These are phyloP conservation scores for Jaculus jaculus DNA, from an alignment of 2,113 vertebrate genomes.

Conservation along the genomic window DNA sequence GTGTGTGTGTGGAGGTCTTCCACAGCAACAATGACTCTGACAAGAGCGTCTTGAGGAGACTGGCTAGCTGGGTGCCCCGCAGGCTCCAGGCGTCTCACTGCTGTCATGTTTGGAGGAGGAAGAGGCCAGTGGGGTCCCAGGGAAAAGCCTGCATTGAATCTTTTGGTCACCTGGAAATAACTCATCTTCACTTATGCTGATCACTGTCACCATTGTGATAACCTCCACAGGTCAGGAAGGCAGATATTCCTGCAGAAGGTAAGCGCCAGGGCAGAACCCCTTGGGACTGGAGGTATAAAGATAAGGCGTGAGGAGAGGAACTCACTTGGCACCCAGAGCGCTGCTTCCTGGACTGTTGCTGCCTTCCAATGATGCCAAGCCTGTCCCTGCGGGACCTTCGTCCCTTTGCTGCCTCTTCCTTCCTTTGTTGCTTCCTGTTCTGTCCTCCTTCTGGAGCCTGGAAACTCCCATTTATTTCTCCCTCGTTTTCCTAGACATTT, in stretches of 20 bases:
- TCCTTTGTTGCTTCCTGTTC: neutral
- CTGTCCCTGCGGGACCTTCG: accelerated
- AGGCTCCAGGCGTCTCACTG: neutral
- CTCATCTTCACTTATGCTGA: neutral
- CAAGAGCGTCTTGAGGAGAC: neutral
- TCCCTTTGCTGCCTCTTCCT: neutral
- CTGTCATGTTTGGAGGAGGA: neutral
- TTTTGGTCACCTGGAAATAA: neutral
- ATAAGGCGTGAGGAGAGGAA: neutral
- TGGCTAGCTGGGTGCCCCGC: neutral
- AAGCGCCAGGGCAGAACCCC: neutral
- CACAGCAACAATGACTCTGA: neutral
- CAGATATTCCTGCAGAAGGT: neutral
- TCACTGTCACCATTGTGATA: neutral
- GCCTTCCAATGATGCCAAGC: neutral
- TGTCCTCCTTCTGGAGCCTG: constrained; percentile 16
- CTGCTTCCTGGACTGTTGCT: neutral
- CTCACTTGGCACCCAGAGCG: neutral
- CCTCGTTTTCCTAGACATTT: constrained; percentile 56
- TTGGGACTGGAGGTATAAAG: neutral
- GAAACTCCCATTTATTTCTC: constrained; percentile 54
- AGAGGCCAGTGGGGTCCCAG: neutral
- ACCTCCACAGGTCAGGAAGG: neutral
- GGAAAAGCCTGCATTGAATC: neutral
- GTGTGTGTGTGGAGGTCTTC: neutral